Evolutionary conservation across 2,113 vertebrate species (phyloP).

Genomic region (Oreotrochilus melanogaster): DNA sequence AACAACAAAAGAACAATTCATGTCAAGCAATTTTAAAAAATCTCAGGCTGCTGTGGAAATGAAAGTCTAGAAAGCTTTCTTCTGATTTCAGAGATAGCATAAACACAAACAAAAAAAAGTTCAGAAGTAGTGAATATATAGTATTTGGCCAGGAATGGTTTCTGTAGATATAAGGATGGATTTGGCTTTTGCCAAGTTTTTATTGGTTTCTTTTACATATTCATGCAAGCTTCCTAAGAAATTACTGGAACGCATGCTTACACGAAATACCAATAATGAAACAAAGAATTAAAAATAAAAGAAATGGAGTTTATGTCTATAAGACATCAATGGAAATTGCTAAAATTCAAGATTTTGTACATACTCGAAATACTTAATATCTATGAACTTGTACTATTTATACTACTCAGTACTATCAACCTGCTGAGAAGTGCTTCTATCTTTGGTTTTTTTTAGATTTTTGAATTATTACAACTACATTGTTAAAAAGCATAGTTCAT

Average conservation of each 20-base stretch:
- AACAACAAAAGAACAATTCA: slow-evolving; percentile 3
- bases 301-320: not conserved
- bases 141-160: not conserved
- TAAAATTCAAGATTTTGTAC: not conserved
- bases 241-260: not conserved
- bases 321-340: not conserved
- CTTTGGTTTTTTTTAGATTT: not conserved
- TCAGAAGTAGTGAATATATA: not conserved
- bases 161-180: not conserved
- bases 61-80: slow-evolving; percentile 9
- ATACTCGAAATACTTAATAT: not conserved
- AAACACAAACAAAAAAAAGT: not conserved
- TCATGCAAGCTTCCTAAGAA: not conserved
- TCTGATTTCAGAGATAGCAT: slow-evolving; percentile 1
- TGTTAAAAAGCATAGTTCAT: not conserved
- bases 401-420: not conserved
- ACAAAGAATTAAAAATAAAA: not conserved
- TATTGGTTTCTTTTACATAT: not conserved
- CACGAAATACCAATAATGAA: not conserved
- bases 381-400: not conserved
- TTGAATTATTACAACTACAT: not conserved
- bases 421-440: not conserved
- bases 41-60: slow-evolving; percentile 2
- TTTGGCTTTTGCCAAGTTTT: not conserved
- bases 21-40: slow-evolving; percentile 29